A percentile compares a stretch with the other conserved stretches of the same genome.
Evolutionary conservation across 2,888 invertebrate genomes (phyloP).

Genomic region (Oscheius myriophilus): DNA sequence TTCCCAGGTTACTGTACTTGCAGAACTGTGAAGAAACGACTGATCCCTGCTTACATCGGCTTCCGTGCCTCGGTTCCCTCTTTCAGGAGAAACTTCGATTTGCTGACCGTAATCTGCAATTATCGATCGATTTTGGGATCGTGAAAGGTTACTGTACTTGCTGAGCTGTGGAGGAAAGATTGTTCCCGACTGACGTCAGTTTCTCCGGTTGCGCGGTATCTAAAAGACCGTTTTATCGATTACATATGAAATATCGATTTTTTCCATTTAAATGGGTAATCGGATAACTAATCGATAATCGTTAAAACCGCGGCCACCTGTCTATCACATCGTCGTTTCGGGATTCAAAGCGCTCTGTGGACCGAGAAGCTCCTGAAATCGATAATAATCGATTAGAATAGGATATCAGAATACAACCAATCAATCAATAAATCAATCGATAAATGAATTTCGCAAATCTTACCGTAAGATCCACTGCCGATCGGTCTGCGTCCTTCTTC

Average conservation of each 20-base stretch:
- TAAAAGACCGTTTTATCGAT: too few relatives aligned
- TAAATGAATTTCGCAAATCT: background rate
- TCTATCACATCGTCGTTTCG: constrained; percentile 33
- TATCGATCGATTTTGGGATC: background rate
- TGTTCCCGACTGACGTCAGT: constrained; percentile 65
- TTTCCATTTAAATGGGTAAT: too few relatives aligned
- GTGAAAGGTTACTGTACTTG: constrained; percentile 42
- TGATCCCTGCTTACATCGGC: constrained; percentile 65
- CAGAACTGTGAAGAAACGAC: constrained; percentile 60
- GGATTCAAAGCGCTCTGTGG: constrained; percentile 41
- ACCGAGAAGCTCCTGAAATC: constrained; percentile 12
- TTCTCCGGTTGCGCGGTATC: constrained; percentile 60
- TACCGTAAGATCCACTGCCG: background rate
- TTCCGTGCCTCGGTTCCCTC: constrained; percentile 37
- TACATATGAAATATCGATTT: too few relatives aligned
- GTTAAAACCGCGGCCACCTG: too few relatives aligned
- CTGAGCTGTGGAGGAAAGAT: constrained; percentile 60
- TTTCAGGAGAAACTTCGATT: constrained; percentile 44
- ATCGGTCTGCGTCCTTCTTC: constrained; percentile 49
- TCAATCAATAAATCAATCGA: background rate
- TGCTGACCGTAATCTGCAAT: constrained; percentile 54
- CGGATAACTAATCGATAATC: too few relatives aligned
- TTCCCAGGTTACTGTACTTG: constrained; percentile 43
- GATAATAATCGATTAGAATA: constrained; percentile 13
- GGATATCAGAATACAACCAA: too few relatives aligned